Percentiles rank a stretch among this genome's conserved stretches.
These are phyloP conservation scores for Romanogobio albipinnatus DNA, from an alignment of 2,113 vertebrate genomes.

Conservation along the genomic window DNA sequence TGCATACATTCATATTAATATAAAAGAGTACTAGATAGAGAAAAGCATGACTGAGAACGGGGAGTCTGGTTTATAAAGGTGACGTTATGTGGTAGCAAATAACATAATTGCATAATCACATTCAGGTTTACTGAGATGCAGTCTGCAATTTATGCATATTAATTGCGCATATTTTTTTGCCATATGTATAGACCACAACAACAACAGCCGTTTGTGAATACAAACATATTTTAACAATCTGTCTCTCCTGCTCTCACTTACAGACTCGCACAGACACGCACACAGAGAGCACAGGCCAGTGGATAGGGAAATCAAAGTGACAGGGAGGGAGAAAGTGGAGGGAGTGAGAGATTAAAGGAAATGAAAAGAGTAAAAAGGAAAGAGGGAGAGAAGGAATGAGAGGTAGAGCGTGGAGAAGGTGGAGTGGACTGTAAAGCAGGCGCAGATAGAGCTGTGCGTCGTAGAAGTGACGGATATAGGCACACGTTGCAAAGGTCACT, in stretches of 20 bases:
- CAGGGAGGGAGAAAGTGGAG: constrained; percentile 74
- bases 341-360: constrained; percentile 73
- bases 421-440: constrained; percentile 70
- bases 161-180: not conserved
- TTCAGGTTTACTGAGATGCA: not conserved
- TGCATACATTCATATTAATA: constrained; percentile 37
- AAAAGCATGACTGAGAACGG: not conserved
- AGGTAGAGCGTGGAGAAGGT: constrained; percentile 62
- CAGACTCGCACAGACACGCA: constrained; percentile 59
- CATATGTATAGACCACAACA: not conserved
- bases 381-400: constrained; percentile 70
- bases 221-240: constrained; percentile 31
- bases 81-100: constrained; percentile 11
- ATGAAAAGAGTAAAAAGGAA: constrained; percentile 74
- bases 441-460: constrained; percentile 55
- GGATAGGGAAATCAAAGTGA: constrained; percentile 83
- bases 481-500: constrained; percentile 53
- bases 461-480: constrained; percentile 51
- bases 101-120: too few relatives aligned
- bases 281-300: constrained; percentile 69
- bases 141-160: not conserved
- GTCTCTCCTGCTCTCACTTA: constrained; percentile 50
- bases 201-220: constrained; percentile 2
- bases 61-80: not conserved
- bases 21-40: not conserved